A percentile compares a stretch with the other conserved stretches of the same genome.
These are phyloP conservation scores for Ceyx melanurus DNA, from an alignment of 2,113 vertebrate genomes.

Conservation along the genomic window DNA sequence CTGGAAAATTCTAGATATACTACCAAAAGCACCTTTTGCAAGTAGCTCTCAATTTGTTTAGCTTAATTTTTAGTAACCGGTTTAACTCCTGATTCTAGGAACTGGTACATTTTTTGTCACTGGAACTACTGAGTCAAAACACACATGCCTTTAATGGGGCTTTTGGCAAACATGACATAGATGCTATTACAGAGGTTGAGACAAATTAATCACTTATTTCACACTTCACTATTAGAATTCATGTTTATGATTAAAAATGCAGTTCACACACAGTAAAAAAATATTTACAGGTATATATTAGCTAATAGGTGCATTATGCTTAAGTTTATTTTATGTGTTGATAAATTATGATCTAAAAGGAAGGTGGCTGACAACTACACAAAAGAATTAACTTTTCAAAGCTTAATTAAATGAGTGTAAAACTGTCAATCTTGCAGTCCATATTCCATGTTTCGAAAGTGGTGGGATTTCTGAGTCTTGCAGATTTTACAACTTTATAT, in stretches of 20 bases:
- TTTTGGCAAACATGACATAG: conserved; percentile 64
- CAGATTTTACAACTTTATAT: background rate
- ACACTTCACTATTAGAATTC: conserved; percentile 49
- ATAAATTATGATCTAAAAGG: background rate
- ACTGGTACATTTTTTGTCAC: conserved; percentile 33
- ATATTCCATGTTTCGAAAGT: background rate
- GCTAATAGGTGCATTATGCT: background rate
- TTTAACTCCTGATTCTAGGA: conserved; percentile 47
- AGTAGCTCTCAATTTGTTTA: conserved; percentile 2
- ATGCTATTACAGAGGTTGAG: conserved; percentile 32
- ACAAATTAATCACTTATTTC: conserved; percentile 66
- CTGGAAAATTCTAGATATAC: background rate
- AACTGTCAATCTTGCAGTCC: background rate
- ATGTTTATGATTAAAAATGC: conserved; percentile 35
- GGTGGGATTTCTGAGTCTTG: background rate
- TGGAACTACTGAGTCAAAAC: conserved; percentile 61
- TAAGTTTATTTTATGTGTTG: background rate
- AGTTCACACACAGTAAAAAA: conserved; percentile 46
- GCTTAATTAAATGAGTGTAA: background rate
- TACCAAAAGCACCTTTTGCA: background rate
- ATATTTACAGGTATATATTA: conserved; percentile 29
- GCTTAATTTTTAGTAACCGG: conserved; percentile 12
- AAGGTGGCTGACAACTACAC: background rate
- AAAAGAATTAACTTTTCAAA: background rate
- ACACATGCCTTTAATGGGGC: conserved; percentile 67